Base-by-base conservation (phyloP, 2,888 invertebrate genomes). In the Phengaris arion region DNA sequence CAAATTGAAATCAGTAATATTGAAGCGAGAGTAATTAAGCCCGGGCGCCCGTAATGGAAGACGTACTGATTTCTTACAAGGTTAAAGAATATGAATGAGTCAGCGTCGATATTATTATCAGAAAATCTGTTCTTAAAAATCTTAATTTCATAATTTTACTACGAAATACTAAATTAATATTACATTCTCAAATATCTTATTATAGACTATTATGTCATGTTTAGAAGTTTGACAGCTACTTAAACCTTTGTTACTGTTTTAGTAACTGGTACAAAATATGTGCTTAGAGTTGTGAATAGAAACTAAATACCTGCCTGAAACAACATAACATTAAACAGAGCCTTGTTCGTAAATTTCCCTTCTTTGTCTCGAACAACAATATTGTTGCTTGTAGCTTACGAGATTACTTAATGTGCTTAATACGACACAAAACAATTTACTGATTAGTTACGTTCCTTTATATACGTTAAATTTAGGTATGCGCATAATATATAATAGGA, bases 51-150 rank as follows among this genome's bases (percentile, higher is more conserved):
- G 15, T 72, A 54, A 54, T 72, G 72, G 54, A 76, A 74, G 72
- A 77, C 74, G 75, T 68, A 75, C 76, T 76, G 76, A 77, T 77
- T 78, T 64, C 77, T 76, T 76, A 77, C 74, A 78, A 79, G 77
- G 79, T 79, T 77, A 77, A 78, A 76, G 77, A 79, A 77, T 78
- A 77, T 77, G 78, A 78, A 79, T 79, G 78, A 80, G 77, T 79
- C 76, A 77, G 72, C 52, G 6, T 72, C 72, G 13, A 52, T 64
- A 64, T 54, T 72, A 35, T 55, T 48, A 48, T 52, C 35, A 22
- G 5, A 10, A n/a, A 9, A 15, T 59, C 5, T 22, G 22, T 59
- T 59, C 12, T 12, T 5, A 45, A 45, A 64, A 45, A 0, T 9
- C 15, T 57, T 10, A 22, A 64, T 5, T 64, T 64, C 35, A 45